Evolutionary conservation across 2,888 invertebrate species (phyloP).

Genomic region (Sicus ferrugineus): DNA sequence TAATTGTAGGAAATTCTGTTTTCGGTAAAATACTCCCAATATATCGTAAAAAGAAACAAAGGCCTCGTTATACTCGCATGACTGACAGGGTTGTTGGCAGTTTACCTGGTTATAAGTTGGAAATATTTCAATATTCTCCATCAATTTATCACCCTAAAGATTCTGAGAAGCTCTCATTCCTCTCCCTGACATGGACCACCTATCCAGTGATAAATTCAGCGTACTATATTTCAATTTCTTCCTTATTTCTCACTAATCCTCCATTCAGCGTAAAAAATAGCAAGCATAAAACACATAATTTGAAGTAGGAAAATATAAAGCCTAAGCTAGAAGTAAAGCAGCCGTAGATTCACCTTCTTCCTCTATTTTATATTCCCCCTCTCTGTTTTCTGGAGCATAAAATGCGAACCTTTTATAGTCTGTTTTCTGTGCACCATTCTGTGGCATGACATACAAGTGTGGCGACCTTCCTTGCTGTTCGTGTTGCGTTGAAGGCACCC

Average conservation of each 20-base stretch:
- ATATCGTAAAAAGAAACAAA: no score
- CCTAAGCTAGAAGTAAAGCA: not conserved
- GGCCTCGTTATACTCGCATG: no score
- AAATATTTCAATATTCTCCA: no score
- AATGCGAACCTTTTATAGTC: not conserved
- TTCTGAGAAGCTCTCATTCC: no score
- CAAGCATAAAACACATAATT: not conserved
- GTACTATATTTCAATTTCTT: no score
- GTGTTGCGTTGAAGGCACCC: not conserved
- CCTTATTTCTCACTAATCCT: not conserved
- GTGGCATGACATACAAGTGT: not conserved
- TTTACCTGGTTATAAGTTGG: no score
- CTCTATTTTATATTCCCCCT: not conserved
- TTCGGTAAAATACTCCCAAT: no score
- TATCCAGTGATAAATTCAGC: no score
- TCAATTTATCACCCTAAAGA: no score
- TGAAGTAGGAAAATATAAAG: not conserved
- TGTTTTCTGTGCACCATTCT: not conserved
- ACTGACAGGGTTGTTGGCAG: no score
- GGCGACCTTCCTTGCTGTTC: not conserved
- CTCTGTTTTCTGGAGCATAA: not conserved
- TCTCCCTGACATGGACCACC: no score
- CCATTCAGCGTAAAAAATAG: slow-evolving; percentile 3
- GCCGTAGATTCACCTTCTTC: not conserved
- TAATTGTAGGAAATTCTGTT: no score